Conservation (phyloP, 2,797 vertebrate genomes). For the Rhynchotus rufescens region DNA sequence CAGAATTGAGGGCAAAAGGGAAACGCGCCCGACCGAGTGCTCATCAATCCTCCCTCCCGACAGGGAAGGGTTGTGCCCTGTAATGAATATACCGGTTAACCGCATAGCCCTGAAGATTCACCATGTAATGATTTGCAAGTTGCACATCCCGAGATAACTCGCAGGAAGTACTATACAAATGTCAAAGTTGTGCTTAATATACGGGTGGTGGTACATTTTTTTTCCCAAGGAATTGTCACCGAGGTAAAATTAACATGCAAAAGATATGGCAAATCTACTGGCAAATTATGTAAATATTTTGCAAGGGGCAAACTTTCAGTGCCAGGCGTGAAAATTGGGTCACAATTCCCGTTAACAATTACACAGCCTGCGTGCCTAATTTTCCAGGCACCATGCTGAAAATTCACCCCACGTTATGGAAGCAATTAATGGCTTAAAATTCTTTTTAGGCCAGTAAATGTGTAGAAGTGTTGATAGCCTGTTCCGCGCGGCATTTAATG, state of each 20-base stretch:
- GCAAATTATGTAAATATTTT: constrained; percentile 76
- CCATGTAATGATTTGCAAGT: constrained; percentile 41
- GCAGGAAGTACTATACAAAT: constrained; percentile 54
- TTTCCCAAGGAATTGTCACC: constrained; percentile 62
- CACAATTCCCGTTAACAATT: constrained; percentile 76
- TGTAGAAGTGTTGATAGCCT: constrained; percentile 72
- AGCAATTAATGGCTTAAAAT: constrained; percentile 76
- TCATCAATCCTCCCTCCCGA: constrained; percentile 27
- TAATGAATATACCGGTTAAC: constrained; percentile 16
- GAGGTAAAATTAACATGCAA: constrained; percentile 70
- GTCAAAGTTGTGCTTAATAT: constrained; percentile 60
- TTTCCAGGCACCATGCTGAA: constrained; percentile 74
- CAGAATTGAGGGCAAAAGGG: constrained; percentile 8
- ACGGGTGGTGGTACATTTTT: constrained; percentile 34
- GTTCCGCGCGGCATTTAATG: constrained; percentile 71
- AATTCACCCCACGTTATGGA: constrained; percentile 74
- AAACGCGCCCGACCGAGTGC: not conserved
- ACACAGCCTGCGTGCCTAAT: constrained; percentile 75
- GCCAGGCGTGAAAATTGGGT: constrained; percentile 76
- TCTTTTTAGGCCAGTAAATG: constrained; percentile 72
- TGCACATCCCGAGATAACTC: constrained; percentile 52
- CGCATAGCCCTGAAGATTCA: constrained; percentile 11
- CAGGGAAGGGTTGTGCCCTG: constrained; percentile 1
- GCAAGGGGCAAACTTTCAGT: constrained; percentile 75
- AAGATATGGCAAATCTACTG: constrained; percentile 67